These are phyloP conservation scores for Drosophila siamana DNA, from an alignment of 2,888 invertebrate genomes.

Conservation along the genomic window DNA sequence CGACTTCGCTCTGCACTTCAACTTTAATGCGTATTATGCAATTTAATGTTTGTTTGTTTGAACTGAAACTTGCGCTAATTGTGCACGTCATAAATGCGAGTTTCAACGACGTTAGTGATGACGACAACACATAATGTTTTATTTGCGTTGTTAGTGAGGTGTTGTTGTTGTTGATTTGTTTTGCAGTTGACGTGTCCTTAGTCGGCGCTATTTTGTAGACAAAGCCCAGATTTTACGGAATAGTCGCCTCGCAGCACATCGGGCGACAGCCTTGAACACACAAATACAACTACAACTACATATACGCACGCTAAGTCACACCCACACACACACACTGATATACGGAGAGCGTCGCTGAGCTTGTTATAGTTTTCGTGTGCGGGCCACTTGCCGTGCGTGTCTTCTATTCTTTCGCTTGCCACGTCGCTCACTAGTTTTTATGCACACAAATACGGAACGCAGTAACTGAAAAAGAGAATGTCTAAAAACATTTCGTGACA, in stretches of 20 bases:
- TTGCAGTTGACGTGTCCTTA: conserved; percentile 57
- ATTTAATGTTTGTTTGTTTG: conserved; percentile 1
- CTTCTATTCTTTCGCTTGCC: conserved; percentile 47
- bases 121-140: conserved; percentile 38
- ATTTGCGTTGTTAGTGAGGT: conserved; percentile 11
- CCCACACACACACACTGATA: conserved; percentile 21
- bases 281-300: conserved; percentile 24
- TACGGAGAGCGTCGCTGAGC: conserved; percentile 25
- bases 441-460: conserved; percentile 38
- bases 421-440: conserved; percentile 22
- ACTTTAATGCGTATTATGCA: conserved; percentile 2
- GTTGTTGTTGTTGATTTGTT: conserved; percentile 34
- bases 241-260: conserved; percentile 39
- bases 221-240: conserved; percentile 64
- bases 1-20: too few relatives aligned
- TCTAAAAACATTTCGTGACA: conserved; percentile 73
- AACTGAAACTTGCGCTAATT: conserved; percentile 17
- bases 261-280: conserved; percentile 48
- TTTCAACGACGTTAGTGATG: conserved; percentile 27
- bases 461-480: conserved; percentile 9
- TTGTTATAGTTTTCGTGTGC: conserved; percentile 56
- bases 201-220: conserved; percentile 57
- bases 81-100: conserved; percentile 31
- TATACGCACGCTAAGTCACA: conserved; percentile 14
- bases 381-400: conserved; percentile 67